These are phyloP conservation scores for Diplogasteroides magnus DNA, from an alignment of 1,140 invertebrate genomes.

Conservation along the genomic window DNA sequence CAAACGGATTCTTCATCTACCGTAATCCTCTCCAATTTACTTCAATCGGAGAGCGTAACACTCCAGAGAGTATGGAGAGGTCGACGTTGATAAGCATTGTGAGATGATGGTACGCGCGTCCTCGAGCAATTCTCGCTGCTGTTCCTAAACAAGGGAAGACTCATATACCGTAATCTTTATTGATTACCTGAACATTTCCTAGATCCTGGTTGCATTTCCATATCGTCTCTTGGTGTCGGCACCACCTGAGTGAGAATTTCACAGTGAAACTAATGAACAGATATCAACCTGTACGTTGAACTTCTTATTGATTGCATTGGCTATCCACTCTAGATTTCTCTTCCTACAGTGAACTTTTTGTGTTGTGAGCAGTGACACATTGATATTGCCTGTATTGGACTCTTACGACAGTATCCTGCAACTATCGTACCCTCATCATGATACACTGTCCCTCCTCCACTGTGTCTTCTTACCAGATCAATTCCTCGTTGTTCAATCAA, in stretches of 20 bases:
- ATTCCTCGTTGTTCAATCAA: slow-evolving; percentile 36
- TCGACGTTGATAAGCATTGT: slow-evolving; percentile 45
- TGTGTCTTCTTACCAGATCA: slow-evolving; percentile 73
- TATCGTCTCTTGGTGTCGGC: slow-evolving; percentile 42
- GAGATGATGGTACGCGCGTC: slow-evolving; percentile 49
- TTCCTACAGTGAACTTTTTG: slow-evolving; percentile 44
- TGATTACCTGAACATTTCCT: slow-evolving; percentile 48
- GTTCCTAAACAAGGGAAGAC: slow-evolving; percentile 26
- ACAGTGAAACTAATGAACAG: too few relatives aligned
- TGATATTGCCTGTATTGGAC: slow-evolving; percentile 37
- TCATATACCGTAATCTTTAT: background rate
- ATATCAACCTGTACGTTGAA: slow-evolving; percentile 30
- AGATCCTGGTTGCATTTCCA: slow-evolving; percentile 41
- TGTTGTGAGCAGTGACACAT: slow-evolving; percentile 43
- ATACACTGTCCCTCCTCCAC: slow-evolving; percentile 92
- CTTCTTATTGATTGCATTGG: slow-evolving; percentile 37
- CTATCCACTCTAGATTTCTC: slow-evolving; percentile 41
- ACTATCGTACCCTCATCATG: slow-evolving; percentile 77
- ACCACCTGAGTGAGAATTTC: slow-evolving; percentile 24
- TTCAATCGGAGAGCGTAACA: slow-evolving; percentile 36
- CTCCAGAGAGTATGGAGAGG: slow-evolving; percentile 28
- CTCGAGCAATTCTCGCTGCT: slow-evolving; percentile 45
- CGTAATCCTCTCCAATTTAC: slow-evolving; percentile 9
- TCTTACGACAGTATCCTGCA: background rate
- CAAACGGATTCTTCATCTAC: background rate